Evolutionary conservation across 1,140 invertebrate species (phyloP).

Genomic region (Drosophila eugracilis): DNA sequence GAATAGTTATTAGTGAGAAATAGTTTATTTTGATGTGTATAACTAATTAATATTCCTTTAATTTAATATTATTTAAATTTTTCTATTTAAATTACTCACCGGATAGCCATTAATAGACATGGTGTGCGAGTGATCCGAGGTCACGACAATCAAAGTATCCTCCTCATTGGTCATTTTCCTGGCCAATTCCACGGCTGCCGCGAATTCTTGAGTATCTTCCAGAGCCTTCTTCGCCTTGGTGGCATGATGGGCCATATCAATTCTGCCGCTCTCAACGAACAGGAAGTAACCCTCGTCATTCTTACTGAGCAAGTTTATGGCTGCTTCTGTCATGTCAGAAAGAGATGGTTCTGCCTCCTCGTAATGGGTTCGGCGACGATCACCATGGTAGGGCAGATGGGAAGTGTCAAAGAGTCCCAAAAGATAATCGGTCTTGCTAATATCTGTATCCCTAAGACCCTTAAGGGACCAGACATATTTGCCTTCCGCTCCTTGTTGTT

Average conservation of each 20-base stretch:
- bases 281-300: slow-evolving; percentile 94
- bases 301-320: slow-evolving; percentile 91
- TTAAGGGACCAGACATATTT: slow-evolving; percentile 88
- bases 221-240: slow-evolving; percentile 91
- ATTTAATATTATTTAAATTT: too few relatives aligned
- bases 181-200: slow-evolving; percentile 89
- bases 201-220: slow-evolving; percentile 91
- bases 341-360: slow-evolving; percentile 88
- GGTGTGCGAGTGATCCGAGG: slow-evolving; percentile 93
- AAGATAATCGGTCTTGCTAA: slow-evolving; percentile 88
- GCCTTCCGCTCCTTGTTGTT: slow-evolving; percentile 85
- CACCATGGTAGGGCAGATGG: slow-evolving; percentile 85
- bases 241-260: slow-evolving; percentile 93
- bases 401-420: slow-evolving; percentile 87
- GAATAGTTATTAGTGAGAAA: too few relatives aligned
- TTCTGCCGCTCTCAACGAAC: slow-evolving; percentile 94
- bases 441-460: slow-evolving; percentile 87
- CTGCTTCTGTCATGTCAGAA: slow-evolving; percentile 93
- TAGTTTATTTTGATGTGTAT: too few relatives aligned
- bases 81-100: slow-evolving; percentile 57
- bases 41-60: too few relatives aligned
- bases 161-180: slow-evolving; percentile 88
- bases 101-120: slow-evolving; percentile 90
- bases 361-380: slow-evolving; percentile 85
- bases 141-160: slow-evolving; percentile 92